A percentile compares a stretch with the other conserved stretches of the same genome.
phyloP scores from a whole-genome alignment of 2,888 invertebrate species.

The Scaptomyza tumidula region DNA sequence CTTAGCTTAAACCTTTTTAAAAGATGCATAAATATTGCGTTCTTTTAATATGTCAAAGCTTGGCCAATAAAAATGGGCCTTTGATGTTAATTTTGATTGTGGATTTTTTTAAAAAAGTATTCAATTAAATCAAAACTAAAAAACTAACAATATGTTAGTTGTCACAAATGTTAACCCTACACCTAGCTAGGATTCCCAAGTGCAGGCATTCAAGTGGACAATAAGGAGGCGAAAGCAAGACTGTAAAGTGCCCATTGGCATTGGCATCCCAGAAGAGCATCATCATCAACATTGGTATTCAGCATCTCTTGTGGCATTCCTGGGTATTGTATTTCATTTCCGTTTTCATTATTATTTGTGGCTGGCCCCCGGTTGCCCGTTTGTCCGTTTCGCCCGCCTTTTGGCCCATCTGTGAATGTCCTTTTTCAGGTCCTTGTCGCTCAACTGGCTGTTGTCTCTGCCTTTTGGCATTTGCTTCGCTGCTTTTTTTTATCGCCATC shows the following conservation, averaged over 20 bases:
- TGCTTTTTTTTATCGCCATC: slow-evolving; percentile 51
- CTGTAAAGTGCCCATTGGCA: slow-evolving; percentile 47
- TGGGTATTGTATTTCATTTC: slow-evolving; percentile 83
- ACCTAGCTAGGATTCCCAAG: slow-evolving; percentile 13
- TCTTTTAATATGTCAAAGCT: no score
- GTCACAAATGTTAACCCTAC: slow-evolving; percentile 3
- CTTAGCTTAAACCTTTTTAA: neutral
- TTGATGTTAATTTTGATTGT: no score
- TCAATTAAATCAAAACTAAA: neutral
- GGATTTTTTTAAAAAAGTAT: no score
- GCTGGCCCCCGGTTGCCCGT: slow-evolving; percentile 49
- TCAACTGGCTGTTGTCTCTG: slow-evolving; percentile 53
- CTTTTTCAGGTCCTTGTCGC: slow-evolving; percentile 40
- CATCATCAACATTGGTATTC: slow-evolving; percentile 39
- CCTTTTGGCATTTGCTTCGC: slow-evolving; percentile 42
- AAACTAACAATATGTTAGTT: slow-evolving; percentile 1
- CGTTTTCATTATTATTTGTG: slow-evolving; percentile 82
- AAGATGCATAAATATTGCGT: no score
- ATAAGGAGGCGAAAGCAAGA: slow-evolving; percentile 17
- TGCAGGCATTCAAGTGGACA: slow-evolving; percentile 13
- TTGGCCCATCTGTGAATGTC: slow-evolving; percentile 36
- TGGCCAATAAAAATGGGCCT: no score
- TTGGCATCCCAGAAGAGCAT: slow-evolving; percentile 9
- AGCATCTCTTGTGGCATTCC: slow-evolving; percentile 62
- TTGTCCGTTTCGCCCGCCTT: neutral